Percentiles rank a stretch among this genome's conserved stretches.
Evolutionary conservation across 1,140 invertebrate species (phyloP).

Genomic region (Parapsyche elsis): DNA sequence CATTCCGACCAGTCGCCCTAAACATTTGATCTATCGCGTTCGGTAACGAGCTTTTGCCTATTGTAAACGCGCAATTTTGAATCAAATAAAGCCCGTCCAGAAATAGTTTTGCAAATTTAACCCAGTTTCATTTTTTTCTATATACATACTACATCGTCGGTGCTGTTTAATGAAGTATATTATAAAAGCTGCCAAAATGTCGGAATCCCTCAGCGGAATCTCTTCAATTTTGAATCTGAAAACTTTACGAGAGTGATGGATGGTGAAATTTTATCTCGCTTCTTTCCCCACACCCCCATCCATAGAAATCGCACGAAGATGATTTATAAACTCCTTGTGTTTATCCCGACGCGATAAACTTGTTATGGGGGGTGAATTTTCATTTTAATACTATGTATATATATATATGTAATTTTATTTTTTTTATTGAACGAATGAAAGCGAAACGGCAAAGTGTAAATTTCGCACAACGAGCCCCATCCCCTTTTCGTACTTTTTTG

Average conservation of each 20-base stretch:
- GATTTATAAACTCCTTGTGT: constrained; percentile 17
- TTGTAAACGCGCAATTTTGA: neutral
- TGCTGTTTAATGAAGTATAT: constrained; percentile 11
- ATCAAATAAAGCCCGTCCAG: neutral
- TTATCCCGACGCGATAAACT: constrained; percentile 22
- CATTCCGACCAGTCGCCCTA: constrained; percentile 41
- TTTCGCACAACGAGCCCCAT: constrained; percentile 7
- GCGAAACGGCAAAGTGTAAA: neutral
- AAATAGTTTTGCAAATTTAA: neutral
- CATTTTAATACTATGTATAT: neutral
- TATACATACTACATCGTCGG: neutral
- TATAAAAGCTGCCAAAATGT: constrained; percentile 23
- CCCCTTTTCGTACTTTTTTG: constrained; percentile 21
- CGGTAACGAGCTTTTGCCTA: neutral
- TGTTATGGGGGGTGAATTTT: neutral
- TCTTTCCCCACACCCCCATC: neutral
- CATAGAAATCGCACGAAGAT: constrained; percentile 17
- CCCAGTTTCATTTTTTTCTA: neutral
- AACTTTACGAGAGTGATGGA: constrained; percentile 30
- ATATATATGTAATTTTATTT: constrained; percentile 11
- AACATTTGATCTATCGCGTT: constrained; percentile 16
- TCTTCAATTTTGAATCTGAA: constrained; percentile 27
- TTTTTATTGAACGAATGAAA: neutral
- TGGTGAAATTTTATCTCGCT: constrained; percentile 24
- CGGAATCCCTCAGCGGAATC: constrained; percentile 29